These are phyloP conservation scores for Brachionus sp. DNA, from an alignment of 1,140 invertebrate species.

Conservation along the genomic window DNA sequence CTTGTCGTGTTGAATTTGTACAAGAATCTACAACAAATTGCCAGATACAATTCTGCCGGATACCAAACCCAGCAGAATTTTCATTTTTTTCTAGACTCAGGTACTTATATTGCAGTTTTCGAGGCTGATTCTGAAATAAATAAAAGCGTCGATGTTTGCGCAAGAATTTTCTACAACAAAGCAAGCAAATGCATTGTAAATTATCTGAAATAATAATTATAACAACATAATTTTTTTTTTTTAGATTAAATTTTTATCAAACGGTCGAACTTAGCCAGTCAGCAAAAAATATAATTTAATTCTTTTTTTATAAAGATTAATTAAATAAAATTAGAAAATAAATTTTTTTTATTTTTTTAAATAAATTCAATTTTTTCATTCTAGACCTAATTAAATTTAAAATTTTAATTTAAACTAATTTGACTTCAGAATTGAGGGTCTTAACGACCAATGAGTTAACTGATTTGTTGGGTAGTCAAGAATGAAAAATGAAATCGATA, in stretches of 20 bases:
- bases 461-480: neutral
- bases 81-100: neutral
- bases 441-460: neutral
- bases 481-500: neutral
- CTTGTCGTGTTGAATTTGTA: neutral
- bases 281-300: neutral
- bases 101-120: neutral
- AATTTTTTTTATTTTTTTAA: neutral
- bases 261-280: neutral
- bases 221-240: neutral
- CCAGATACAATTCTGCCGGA: neutral
- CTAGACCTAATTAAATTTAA: neutral
- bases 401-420: neutral
- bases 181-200: neutral
- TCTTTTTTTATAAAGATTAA: neutral
- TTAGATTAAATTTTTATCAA: neutral
- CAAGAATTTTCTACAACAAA: conserved; percentile 3
- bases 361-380: neutral
- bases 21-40: conserved; percentile 13
- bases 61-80: neutral
- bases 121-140: neutral
- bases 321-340: neutral
- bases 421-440: neutral
- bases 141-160: neutral
- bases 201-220: neutral